Evolutionary conservation across 2,888 invertebrate genomes (phyloP).

Genomic region (Nysson spinosus): DNA sequence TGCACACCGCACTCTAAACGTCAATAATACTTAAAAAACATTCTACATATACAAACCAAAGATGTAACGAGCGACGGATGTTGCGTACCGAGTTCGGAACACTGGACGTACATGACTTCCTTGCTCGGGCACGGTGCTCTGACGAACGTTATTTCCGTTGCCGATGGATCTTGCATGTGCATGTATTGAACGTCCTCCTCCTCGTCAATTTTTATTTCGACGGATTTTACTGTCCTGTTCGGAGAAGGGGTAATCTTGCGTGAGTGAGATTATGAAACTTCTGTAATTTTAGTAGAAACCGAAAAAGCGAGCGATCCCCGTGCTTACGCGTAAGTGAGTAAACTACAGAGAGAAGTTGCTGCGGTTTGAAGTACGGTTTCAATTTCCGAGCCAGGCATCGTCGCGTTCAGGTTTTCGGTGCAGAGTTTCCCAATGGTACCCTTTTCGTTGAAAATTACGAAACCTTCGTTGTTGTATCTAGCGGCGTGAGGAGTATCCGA

Average conservation of each 20-base stretch:
- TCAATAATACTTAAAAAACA: not conserved
- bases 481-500: slow-evolving; percentile 84
- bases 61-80: not conserved
- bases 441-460: slow-evolving; percentile 90
- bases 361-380: slow-evolving; percentile 83
- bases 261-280: no score
- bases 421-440: slow-evolving; percentile 89
- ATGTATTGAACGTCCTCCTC: slow-evolving; percentile 84
- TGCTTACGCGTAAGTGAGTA: slow-evolving; percentile 86
- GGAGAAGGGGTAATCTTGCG: no score
- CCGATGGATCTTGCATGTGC: slow-evolving; percentile 88
- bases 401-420: slow-evolving; percentile 86
- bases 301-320: no score
- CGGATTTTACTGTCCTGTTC: slow-evolving; percentile 84
- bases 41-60: not conserved
- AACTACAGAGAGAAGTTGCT: slow-evolving; percentile 87
- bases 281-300: no score
- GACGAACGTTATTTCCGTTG: slow-evolving; percentile 89
- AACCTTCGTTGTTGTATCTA: slow-evolving; percentile 87
- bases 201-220: slow-evolving; percentile 83
- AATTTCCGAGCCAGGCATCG: slow-evolving; percentile 78
- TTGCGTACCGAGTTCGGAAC: slow-evolving; percentile 85
- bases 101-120: slow-evolving; percentile 88
- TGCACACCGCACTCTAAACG: slow-evolving; percentile 84
- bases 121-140: slow-evolving; percentile 86